A percentile compares a stretch with the other conserved stretches of the same genome.
Evolutionary conservation across 2,888 invertebrate genomes (phyloP).

Genomic region (Nysson spinosus): DNA sequence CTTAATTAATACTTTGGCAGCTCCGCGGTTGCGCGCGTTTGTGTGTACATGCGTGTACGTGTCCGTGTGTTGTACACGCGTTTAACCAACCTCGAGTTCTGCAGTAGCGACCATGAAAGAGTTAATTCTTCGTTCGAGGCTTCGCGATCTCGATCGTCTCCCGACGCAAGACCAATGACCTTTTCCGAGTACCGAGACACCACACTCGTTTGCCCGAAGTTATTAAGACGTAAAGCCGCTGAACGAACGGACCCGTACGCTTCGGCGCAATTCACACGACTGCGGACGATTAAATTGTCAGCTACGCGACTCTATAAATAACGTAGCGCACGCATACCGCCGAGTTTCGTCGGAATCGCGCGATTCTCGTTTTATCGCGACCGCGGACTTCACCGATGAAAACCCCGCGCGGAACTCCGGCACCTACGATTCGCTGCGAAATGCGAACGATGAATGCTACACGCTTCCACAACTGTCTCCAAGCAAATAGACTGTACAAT

Average conservation of each 20-base stretch:
- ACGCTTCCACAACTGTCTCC: constrained; percentile 8
- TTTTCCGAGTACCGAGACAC: constrained; percentile 48
- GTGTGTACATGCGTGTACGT: no score
- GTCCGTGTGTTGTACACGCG: no score
- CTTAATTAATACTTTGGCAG: constrained; percentile 52
- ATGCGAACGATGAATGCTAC: no score
- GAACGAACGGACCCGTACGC: constrained; percentile 34
- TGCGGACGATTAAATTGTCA: constrained; percentile 63
- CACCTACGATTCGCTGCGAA: no score
- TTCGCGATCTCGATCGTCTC: constrained; percentile 54
- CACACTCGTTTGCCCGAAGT: constrained; percentile 28
- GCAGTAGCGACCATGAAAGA: constrained; percentile 58
- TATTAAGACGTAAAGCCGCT: constrained; percentile 58
- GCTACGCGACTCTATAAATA: constrained; percentile 64
- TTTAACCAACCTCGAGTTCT: constrained; percentile 17
- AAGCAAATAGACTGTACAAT: constrained; percentile 42
- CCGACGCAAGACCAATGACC: constrained; percentile 57
- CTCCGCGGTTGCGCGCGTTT: constrained; percentile 10
- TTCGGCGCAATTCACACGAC: constrained; percentile 58
- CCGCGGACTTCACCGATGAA: constrained; percentile 33
- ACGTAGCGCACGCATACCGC: constrained; percentile 51
- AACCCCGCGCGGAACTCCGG: constrained; percentile 35
- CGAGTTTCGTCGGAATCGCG: constrained; percentile 44
- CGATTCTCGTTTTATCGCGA: constrained; percentile 51
- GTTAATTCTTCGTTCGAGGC: constrained; percentile 56